A percentile compares a stretch with the other conserved stretches of the same genome.
These are phyloP conservation scores for Plusia festucae DNA, from an alignment of 2,888 invertebrate species.

Conservation along the genomic window DNA sequence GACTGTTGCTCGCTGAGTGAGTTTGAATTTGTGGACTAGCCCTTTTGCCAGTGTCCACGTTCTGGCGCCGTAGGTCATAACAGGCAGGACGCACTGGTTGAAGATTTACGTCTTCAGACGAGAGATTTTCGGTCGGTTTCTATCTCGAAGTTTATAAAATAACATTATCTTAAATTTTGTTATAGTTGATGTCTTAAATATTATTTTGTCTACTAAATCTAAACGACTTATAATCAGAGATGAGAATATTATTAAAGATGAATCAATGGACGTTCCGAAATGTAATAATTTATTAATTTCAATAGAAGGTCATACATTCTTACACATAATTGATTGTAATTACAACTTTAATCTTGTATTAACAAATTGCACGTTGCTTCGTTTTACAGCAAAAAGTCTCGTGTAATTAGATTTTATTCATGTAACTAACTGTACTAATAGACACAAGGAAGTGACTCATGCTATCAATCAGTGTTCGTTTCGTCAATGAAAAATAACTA, in stretches of 20 bases:
- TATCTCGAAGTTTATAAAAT: no score
- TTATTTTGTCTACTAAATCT: neutral
- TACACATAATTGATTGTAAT: conserved; percentile 69
- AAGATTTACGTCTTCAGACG: no score
- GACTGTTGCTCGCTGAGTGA: no score
- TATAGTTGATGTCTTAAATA: no score
- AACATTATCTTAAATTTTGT: no score
- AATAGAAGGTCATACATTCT: conserved; percentile 68
- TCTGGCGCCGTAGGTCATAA: no score
- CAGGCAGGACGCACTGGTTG: no score
- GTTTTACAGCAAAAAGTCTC: conserved; percentile 57
- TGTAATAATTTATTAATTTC: conserved; percentile 63
- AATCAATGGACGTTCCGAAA: neutral
- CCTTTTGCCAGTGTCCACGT: no score
- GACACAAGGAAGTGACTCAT: conserved; percentile 63
- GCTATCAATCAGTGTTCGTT: conserved; percentile 58
- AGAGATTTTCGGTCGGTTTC: no score
- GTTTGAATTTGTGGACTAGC: no score
- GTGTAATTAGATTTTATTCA: conserved; percentile 67
- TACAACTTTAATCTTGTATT: conserved; percentile 68
- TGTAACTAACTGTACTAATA: conserved; percentile 63
- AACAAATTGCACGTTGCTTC: conserved; percentile 69
- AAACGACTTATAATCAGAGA: neutral
- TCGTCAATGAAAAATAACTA: conserved; percentile 48
- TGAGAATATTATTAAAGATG: neutral